These are phyloP conservation scores for Caenorhabditis macrosperma DNA, from an alignment of 2,888 invertebrate species.

Conservation along the genomic window DNA sequence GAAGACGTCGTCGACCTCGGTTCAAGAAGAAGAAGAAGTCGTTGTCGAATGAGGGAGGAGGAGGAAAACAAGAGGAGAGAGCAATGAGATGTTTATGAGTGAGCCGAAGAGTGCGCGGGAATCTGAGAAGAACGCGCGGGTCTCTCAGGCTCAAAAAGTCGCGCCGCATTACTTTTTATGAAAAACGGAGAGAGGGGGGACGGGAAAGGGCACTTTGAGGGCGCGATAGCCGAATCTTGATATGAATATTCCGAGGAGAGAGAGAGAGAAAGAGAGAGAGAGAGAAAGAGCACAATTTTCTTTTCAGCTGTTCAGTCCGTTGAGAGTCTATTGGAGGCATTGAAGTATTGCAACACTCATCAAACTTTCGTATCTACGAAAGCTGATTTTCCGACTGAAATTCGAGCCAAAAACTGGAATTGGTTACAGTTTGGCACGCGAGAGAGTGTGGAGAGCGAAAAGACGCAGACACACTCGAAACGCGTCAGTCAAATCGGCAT, in stretches of 20 bases:
- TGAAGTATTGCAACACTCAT: too few relatives aligned
- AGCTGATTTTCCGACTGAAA: too few relatives aligned
- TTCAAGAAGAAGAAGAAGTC: conserved; percentile 7
- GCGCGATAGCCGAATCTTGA: not conserved
- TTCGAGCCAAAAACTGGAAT: too few relatives aligned
- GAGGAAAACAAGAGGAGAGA: conserved; percentile 4
- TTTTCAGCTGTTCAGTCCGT: not conserved
- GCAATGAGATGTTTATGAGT: conserved; percentile 12
- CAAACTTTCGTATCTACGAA: too few relatives aligned
- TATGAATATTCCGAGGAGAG: not conserved
- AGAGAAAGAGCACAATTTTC: not conserved
- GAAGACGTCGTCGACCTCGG: not conserved
- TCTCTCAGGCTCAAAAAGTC: conserved; percentile 22
- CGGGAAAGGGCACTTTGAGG: conserved; percentile 20
- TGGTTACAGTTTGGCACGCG: too few relatives aligned
- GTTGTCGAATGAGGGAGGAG: not conserved
- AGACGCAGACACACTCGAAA: too few relatives aligned
- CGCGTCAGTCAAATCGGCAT: too few relatives aligned
- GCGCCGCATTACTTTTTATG: conserved; percentile 36
- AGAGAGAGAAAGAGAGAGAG: not conserved
- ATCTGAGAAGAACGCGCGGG: conserved; percentile 38
- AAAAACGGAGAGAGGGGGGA: conserved; percentile 2
- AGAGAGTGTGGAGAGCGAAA: too few relatives aligned
- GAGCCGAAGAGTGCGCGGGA: not conserved
- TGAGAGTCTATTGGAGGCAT: too few relatives aligned